Conservation (phyloP, 2,888 invertebrate genomes). For the Bruchidius siliquastri region DNA sequence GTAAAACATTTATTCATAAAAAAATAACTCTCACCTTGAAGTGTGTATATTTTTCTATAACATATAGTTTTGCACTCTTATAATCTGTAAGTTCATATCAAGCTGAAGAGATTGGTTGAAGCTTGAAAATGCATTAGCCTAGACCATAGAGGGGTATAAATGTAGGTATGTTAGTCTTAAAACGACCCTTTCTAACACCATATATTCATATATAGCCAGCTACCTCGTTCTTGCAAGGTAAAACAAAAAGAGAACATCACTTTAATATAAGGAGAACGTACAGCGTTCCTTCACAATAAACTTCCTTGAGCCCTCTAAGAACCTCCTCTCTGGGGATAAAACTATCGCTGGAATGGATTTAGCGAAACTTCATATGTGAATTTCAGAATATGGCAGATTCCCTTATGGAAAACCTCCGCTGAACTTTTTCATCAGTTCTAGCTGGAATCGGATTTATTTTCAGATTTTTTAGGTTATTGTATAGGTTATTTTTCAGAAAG, state of each 20-base stretch:
- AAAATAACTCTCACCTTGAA: too few relatives aligned
- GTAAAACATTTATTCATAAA: too few relatives aligned
- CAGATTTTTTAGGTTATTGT: too few relatives aligned
- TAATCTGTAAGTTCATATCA: too few relatives aligned
- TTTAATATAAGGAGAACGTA: neutral
- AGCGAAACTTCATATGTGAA: neutral
- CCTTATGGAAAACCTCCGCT: neutral
- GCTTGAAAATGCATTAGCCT: neutral
- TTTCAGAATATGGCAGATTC: neutral
- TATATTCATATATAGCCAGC: neutral
- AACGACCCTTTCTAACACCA: neutral
- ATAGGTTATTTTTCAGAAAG: too few relatives aligned
- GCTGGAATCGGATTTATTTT: too few relatives aligned
- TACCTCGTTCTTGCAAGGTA: neutral
- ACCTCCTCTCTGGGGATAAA: neutral
- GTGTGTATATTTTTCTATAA: too few relatives aligned
- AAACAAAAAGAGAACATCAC: neutral
- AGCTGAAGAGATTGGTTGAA: too few relatives aligned
- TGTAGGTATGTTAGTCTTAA: neutral
- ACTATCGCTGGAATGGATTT: neutral
- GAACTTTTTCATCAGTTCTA: too few relatives aligned
- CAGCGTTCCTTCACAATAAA: neutral
- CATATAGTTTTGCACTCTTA: too few relatives aligned
- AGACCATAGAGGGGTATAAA: too few relatives aligned
- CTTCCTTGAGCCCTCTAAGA: neutral